A percentile compares a stretch with the other conserved stretches of the same genome.
These are phyloP conservation scores for Hermaeophaga mercurialis DNA, from an alignment of 2,888 invertebrate species.

Conservation along the genomic window DNA sequence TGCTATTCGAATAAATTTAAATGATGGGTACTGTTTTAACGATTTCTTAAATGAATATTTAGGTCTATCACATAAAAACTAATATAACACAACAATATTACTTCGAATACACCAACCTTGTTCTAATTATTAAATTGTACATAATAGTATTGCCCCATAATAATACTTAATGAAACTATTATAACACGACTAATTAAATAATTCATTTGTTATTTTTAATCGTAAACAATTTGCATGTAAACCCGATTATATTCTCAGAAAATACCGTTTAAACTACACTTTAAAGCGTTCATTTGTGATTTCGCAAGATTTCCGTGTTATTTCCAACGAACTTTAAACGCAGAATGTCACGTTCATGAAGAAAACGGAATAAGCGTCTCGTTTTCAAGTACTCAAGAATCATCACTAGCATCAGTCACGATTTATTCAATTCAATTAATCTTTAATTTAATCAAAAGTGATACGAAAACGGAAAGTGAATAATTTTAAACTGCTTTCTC, in stretches of 20 bases:
- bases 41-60: too few relatives aligned
- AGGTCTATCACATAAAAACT: too few relatives aligned
- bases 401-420: background rate
- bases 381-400: background rate
- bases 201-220: constrained; percentile 5
- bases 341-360: constrained; percentile 1
- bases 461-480: too few relatives aligned
- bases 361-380: background rate
- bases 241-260: background rate
- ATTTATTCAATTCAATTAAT: background rate
- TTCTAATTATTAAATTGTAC: background rate
- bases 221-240: background rate
- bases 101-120: background rate
- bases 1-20: too few relatives aligned
- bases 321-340: background rate
- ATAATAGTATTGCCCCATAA: background rate
- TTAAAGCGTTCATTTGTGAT: background rate
- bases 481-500: too few relatives aligned
- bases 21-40: too few relatives aligned
- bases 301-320: constrained; percentile 7
- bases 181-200: background rate
- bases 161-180: background rate
- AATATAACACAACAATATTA: too few relatives aligned
- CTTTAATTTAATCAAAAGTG: too few relatives aligned
- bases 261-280: background rate